Evolutionary conservation across 2,797 vertebrate genomes (phyloP), one percentile per base, ranked within the genome.

Genomic region (Poecilia velifera): DNA sequence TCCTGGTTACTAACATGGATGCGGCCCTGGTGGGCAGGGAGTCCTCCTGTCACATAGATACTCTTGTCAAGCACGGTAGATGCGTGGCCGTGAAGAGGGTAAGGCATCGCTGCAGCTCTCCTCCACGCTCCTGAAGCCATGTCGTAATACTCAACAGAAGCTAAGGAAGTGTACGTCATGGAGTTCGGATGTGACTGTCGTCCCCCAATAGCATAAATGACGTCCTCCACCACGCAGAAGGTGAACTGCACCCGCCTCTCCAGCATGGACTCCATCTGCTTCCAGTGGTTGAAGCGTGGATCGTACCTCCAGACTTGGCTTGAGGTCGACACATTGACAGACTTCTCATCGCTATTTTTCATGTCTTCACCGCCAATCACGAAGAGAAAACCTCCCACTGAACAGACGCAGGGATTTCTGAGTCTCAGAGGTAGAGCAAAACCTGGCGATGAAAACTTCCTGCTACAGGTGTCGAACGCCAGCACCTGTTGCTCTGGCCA

Each of bases 21-120:
- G 0, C 76, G 28, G 0, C 85, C 89, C 16, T 85, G 84, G 89
- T 96, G 95, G 59, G 97, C 91, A 0, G 88, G 87, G 77, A 96
- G 95, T 46, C 98, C 98, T 0, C 98, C 98, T 0, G 98, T 98
- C 83, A 98, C 94, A 64, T 97, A 99, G 76, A 98, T 92, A 6
- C 74, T 82, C 25, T 88, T 85, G 74, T 95, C 94, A 25, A 97
- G 95, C 8, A 95, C 87, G 0, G 96, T 93, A 0, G 96, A 94
- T 0, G 98, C 98, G 0, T 99, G 98, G 8, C 97, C 97, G 0
- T 98, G 92, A 68, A 97, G 87, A 22, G 95, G 93, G 46, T 85
- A 90, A 0, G 97, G 97, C 89, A 99, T 83, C 0, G 95, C 72
- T 12, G 85, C 85, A 1, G 90, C 94, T 80, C 91, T 95, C 0